phyloP scores from a whole-genome alignment of 2,113 vertebrate species.

The Atherinomorus stipes region DNA sequence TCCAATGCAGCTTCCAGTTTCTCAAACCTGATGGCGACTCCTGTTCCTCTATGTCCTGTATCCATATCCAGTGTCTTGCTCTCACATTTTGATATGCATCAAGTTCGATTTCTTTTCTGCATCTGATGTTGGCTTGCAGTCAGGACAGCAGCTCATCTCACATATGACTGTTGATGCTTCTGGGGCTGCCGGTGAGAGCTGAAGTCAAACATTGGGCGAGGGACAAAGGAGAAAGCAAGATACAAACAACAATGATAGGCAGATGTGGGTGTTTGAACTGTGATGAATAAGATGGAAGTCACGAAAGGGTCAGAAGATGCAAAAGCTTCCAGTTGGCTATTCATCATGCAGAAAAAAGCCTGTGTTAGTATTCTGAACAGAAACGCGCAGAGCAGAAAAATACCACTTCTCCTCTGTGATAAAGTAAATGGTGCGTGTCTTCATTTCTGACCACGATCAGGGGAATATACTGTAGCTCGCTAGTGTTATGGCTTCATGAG shows the following conservation, averaged over 20 bases:
- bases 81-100: no score
- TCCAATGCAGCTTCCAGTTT: conserved; percentile 29
- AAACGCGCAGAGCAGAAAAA: conserved; percentile 35
- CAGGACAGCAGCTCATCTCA: conserved; percentile 20
- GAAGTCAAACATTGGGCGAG: conserved; percentile 27
- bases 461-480: conserved; percentile 34
- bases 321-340: conserved; percentile 27
- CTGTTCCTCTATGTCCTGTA: no score
- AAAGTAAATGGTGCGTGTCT: conserved; percentile 54
- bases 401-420: conserved; percentile 32
- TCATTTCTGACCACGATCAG: conserved; percentile 37
- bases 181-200: conserved; percentile 25
- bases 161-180: background rate
- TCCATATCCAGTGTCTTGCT: conserved; percentile 6
- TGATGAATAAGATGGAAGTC: conserved; percentile 41
- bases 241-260: conserved; percentile 18
- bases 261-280: conserved; percentile 48
- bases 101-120: conserved; percentile 32
- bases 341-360: conserved; percentile 43
- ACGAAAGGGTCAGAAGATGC: conserved; percentile 26
- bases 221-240: conserved; percentile 23
- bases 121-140: conserved; percentile 14
- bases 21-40: conserved; percentile 6
- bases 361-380: conserved; percentile 45
- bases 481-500: conserved; percentile 43